A percentile compares a stretch with the other conserved stretches of the same genome.
Evolutionary conservation across 53 echinoderm and acorn worm species (phyloP).

Genomic region (Actinopyga echinites): DNA sequence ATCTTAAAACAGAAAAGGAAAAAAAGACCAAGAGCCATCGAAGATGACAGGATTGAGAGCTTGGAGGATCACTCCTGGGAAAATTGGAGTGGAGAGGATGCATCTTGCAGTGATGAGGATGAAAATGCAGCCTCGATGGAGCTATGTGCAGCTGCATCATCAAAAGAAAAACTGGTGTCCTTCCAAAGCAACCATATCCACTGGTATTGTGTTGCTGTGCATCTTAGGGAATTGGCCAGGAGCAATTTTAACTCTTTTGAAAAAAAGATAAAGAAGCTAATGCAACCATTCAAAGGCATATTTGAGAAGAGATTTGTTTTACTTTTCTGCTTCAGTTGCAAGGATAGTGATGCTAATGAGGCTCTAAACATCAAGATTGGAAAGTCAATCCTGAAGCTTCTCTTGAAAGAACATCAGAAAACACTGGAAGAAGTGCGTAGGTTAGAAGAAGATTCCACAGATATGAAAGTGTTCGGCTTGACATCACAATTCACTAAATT

Average conservation of each 20-base stretch:
- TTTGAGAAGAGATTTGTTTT: constrained; percentile 19
- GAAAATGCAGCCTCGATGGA: too few species aligned
- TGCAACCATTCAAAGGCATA: neutral
- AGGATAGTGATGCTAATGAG: neutral
- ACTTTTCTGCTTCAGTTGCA: constrained; percentile 7
- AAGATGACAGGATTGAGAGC: too few species aligned
- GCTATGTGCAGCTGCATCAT: too few species aligned
- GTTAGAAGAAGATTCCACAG: neutral
- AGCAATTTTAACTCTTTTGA: neutral
- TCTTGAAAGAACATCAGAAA: neutral
- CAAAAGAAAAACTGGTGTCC: neutral
- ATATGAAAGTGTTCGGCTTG: neutral
- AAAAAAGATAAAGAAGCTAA: neutral
- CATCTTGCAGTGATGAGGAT: too few species aligned
- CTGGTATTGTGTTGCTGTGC: constrained; percentile 1
- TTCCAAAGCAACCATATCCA: constrained; percentile 23
- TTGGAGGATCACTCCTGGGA: too few species aligned
- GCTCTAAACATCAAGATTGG: neutral
- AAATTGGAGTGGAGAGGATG: too few species aligned
- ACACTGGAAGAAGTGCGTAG: neutral
- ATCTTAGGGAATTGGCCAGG: constrained; percentile 17
- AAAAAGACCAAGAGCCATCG: too few species aligned
- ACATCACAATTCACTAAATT: neutral
- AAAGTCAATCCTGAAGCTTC: neutral
- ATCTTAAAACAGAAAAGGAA: too few species aligned